Base-by-base conservation (phyloP, 2,113 vertebrate species). In the Lepisosteus oculatus region DNA sequence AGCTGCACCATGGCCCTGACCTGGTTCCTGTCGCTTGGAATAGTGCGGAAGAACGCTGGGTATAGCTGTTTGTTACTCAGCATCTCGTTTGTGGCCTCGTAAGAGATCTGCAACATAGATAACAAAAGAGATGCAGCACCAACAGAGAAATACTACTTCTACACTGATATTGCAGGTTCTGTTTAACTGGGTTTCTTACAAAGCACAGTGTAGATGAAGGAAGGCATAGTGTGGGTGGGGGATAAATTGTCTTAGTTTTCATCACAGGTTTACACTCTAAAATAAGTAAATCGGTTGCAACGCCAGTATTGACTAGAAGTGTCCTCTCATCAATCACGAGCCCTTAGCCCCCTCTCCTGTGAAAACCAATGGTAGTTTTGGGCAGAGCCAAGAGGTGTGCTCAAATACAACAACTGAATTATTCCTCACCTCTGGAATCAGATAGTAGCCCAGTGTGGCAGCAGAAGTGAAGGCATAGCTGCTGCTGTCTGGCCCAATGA, bases 401-500 rank as follows among this genome's bases (percentile, higher is more conserved):
- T 3, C 3, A 59, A 4, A 13, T n/a, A 6, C 4, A 42, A 65
- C 8, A 42, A 4, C 5, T 15, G 9, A 42, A 65, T 3, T 3
- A 42, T 44, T 14, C 12, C 15, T 72, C 84, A 94, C 94, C 84
- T 95, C 89, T 14, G 95, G 94, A 17, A 95, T 29, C 8, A 91
- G 86, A 29, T 90, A 86, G 9, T 87, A 75, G 2, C 92, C 92
- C 42, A 95, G 83, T 47, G 93, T 59, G 68, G 79, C 56, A n/a
- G 93, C 90, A 2, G 90, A 83, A 0, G 81, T 81, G 7, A 89
- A 78, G 0, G 86, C 63, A 0, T 90, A 86, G 57, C 89, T 87
- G 1, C 92, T 93, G 76, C 85, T 92, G 78, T 93, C 92, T 0
- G 95, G 95, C 0, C 94, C 94, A 0, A 95, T 89, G 65, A 95